Conservation (phyloP, 1,140 invertebrate species). For the Drosophila tani region DNA sequence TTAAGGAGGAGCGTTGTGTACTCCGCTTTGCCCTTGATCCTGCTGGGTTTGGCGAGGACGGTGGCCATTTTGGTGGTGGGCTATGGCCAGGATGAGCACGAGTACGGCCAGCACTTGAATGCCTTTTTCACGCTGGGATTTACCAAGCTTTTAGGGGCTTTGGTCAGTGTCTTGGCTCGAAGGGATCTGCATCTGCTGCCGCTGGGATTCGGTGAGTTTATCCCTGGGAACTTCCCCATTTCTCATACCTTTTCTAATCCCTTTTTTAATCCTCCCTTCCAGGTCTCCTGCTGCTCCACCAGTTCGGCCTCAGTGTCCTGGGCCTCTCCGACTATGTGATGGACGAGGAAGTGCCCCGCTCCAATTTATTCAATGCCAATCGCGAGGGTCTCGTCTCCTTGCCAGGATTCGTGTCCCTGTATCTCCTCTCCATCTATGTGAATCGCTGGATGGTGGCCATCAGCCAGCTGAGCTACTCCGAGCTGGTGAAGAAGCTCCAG, state of each 20-base stretch:
- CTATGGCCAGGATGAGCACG: constrained; percentile 94
- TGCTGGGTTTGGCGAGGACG: constrained; percentile 90
- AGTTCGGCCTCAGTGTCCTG: constrained; percentile 34
- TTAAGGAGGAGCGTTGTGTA: constrained; percentile 73
- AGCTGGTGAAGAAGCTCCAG: constrained; percentile 48
- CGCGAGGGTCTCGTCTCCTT: constrained; percentile 95
- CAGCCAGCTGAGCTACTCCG: constrained; percentile 40
- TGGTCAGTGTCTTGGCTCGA: constrained; percentile 31
- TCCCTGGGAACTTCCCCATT: too few species aligned
- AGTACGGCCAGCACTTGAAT: constrained; percentile 99
- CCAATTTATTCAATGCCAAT: constrained; percentile 92
- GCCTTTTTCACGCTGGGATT: constrained; percentile 97
- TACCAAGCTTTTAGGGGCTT: constrained; percentile 90
- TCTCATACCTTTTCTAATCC: too few species aligned
- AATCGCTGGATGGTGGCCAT: constrained; percentile 50
- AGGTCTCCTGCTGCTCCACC: constrained; percentile 51
- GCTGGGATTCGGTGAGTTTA: constrained; percentile 73
- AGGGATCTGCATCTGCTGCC: constrained; percentile 52
- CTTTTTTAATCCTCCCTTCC: constrained; percentile 84
- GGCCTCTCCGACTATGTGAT: constrained; percentile 91
- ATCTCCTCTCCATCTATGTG: constrained; percentile 90
- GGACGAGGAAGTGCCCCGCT: constrained; percentile 85
- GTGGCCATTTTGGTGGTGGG: constrained; percentile 88
- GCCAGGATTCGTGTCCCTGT: constrained; percentile 93
- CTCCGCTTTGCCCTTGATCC: constrained; percentile 86